Evolutionary conservation across 2,888 invertebrate genomes (phyloP).

Genomic region (Colletes collaris): DNA sequence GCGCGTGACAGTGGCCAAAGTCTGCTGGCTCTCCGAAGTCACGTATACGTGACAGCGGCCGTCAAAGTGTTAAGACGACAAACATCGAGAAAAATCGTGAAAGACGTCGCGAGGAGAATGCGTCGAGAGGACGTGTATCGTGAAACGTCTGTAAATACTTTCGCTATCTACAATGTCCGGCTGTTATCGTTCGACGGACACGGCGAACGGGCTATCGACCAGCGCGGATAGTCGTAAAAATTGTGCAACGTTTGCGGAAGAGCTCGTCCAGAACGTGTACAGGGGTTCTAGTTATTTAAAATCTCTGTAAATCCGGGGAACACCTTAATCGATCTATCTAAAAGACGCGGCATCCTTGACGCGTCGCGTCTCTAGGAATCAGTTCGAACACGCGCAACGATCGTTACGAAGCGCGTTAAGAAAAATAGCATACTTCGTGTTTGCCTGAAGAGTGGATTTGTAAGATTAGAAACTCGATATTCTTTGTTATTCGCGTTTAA

Average conservation of each 20-base stretch:
- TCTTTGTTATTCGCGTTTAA: too few species aligned
- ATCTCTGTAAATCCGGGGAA: constrained; percentile 21
- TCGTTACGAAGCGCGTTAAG: too few species aligned
- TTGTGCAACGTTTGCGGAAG: constrained; percentile 20
- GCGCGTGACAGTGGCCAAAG: too few species aligned
- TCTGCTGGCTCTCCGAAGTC: too few species aligned
- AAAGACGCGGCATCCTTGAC: neutral
- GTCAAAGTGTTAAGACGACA: too few species aligned
- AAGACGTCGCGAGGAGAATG: too few species aligned
- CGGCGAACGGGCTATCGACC: constrained; percentile 4
- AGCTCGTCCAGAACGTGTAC: neutral
- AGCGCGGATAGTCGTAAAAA: constrained; percentile 29
- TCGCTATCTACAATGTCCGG: constrained; percentile 34
- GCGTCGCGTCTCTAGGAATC: constrained; percentile 9
- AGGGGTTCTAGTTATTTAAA: constrained; percentile 14
- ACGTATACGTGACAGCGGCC: too few species aligned
- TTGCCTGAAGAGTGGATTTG: too few species aligned
- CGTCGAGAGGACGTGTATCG: too few species aligned
- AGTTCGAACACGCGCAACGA: neutral
- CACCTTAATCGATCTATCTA: constrained; percentile 11
- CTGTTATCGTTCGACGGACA: constrained; percentile 8
- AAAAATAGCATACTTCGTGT: too few species aligned
- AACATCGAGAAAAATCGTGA: too few species aligned
- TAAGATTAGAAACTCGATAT: too few species aligned
- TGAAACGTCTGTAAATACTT: constrained; percentile 17